Conservation (phyloP, 53 echinoderm and acorn worm genomes). For the Antedon mediterranea region DNA sequence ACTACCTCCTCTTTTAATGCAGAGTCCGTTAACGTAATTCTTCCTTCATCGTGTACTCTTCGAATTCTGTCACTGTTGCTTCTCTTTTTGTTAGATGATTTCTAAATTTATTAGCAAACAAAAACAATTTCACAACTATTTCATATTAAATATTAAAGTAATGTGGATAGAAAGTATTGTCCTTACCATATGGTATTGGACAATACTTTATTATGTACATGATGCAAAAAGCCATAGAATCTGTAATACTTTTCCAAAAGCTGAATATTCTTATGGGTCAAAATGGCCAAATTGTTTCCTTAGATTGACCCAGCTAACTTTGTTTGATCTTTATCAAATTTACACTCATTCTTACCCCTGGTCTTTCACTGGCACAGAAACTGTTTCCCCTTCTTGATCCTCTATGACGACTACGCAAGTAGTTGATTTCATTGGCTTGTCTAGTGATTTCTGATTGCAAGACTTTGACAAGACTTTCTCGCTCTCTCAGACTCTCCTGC, state of each 20-base stretch:
- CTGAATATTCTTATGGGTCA: no score
- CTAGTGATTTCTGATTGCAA: constrained; percentile 67
- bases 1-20: neutral
- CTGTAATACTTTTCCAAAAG: no score
- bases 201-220: no score
- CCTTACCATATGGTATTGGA: no score
- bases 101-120: neutral
- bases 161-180: no score
- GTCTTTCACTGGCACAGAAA: constrained; percentile 83
- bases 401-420: constrained; percentile 47
- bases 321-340: no score
- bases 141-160: no score
- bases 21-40: neutral
- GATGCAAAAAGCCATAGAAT: no score
- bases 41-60: neutral
- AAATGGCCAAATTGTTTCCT: no score
- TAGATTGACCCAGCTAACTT: no score
- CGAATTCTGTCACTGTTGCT: constrained; percentile 1
- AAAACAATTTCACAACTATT: no score
- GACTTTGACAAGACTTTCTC: constrained; percentile 70
- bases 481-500: constrained; percentile 67
- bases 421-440: constrained; percentile 74
- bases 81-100: neutral
- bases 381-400: constrained; percentile 81
- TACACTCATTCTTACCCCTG: neutral